Conservation (phyloP, 2,888 invertebrate species). For the Agrochola lota region DNA sequence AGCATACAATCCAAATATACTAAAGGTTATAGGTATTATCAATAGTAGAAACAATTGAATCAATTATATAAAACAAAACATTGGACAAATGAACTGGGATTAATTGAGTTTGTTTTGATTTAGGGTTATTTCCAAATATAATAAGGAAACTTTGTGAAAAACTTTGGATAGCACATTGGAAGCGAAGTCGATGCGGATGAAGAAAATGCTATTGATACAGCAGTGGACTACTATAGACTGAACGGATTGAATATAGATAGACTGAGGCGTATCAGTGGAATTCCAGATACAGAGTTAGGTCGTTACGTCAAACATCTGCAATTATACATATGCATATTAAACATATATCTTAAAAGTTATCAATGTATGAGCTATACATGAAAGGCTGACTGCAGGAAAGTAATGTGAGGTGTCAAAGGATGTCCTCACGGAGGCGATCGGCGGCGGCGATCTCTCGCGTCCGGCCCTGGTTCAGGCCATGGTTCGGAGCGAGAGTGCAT, state of each 20-base stretch:
- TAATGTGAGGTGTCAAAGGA: neutral
- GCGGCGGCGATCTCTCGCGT: no score
- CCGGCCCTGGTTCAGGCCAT: no score
- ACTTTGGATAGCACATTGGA: conserved; percentile 4
- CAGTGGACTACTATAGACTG: neutral
- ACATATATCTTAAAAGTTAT: neutral
- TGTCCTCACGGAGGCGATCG: no score
- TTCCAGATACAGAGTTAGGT: conserved; percentile 3
- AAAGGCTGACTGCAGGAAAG: neutral
- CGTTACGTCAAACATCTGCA: neutral
- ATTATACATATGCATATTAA: neutral
- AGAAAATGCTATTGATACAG: neutral
- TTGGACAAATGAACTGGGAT: conserved; percentile 27
- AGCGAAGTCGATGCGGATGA: neutral
- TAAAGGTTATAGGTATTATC: conserved; percentile 3
- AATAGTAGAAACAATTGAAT: conserved; percentile 31
- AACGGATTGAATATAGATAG: neutral
- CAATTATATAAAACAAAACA: conserved; percentile 47
- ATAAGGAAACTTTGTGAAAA: conserved; percentile 22
- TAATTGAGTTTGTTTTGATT: conserved; percentile 46
- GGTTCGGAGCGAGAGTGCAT: no score
- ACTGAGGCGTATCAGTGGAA: neutral
- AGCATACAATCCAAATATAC: conserved; percentile 31
- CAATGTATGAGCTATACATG: neutral
- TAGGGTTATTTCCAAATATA: conserved; percentile 12